A percentile compares a stretch with the other conserved stretches of the same genome.
These are phyloP conservation scores for Procambarus clarkii DNA, from an alignment of 1,140 invertebrate species.

Conservation along the genomic window DNA sequence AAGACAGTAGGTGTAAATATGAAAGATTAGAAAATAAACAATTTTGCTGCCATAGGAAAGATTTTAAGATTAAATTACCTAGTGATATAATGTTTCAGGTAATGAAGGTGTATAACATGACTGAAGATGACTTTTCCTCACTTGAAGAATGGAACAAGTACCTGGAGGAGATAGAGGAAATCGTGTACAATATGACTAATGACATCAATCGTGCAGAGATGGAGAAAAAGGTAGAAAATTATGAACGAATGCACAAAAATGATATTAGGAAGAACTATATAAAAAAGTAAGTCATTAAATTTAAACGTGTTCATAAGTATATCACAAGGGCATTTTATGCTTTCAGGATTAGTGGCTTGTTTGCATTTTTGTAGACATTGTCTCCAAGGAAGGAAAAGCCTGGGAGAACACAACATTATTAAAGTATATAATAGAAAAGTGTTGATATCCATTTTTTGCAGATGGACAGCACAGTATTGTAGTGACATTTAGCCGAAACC, in stretches of 20 bases:
- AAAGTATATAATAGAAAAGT: no score
- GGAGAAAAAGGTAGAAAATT: conserved; percentile 67
- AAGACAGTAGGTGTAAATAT: neutral
- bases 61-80: neutral
- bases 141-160: conserved; percentile 60
- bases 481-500: no score
- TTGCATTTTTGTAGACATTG: no score
- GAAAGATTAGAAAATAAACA: neutral
- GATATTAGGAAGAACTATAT: conserved; percentile 64
- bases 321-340: no score
- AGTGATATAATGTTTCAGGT: conserved; percentile 36
- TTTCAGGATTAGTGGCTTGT: no score
- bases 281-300: conserved; percentile 47
- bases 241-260: conserved; percentile 59
- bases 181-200: conserved; percentile 62
- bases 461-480: no score
- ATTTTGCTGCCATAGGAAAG: neutral
- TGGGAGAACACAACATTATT: no score
- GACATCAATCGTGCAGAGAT: conserved; percentile 62
- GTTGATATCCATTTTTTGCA: no score
- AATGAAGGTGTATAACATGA: conserved; percentile 62
- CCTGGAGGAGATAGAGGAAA: conserved; percentile 67
- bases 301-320: no score
- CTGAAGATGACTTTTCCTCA: conserved; percentile 64
- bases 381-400: no score